Percentiles rank a stretch among this genome's conserved stretches.
Conservation (phyloP, 2,113 vertebrate genomes). For the Myrmecobius fasciatus region DNA sequence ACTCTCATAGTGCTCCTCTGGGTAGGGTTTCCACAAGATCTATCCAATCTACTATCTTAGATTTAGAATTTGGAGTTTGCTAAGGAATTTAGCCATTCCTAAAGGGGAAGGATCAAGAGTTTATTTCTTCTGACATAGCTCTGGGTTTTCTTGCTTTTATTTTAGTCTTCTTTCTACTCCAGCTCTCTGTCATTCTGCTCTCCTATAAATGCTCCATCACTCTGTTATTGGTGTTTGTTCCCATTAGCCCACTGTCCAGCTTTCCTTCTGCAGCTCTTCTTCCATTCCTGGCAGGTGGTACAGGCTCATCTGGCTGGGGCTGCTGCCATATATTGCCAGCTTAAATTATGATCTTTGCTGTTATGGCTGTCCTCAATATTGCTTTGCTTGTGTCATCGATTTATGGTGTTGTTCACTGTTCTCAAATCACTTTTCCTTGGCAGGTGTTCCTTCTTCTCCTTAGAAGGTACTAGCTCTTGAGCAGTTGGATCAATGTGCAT, state of each 20-base stretch:
- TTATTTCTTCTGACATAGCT: background rate
- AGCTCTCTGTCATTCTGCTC: background rate
- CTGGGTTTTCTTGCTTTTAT: background rate
- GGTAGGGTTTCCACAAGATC: background rate
- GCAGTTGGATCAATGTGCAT: background rate
- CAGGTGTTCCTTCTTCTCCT: background rate
- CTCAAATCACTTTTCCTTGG: background rate
- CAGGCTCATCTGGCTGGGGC: background rate
- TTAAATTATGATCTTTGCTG: background rate
- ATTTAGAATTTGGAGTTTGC: background rate
- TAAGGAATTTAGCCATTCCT: background rate
- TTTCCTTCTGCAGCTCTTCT: background rate
- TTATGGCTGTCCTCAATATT: background rate
- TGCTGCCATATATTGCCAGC: background rate
- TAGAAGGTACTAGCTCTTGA: background rate
- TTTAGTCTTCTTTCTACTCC: background rate
- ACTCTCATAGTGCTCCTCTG: background rate
- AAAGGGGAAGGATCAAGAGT: background rate
- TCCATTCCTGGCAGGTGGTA: background rate
- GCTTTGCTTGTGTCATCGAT: background rate
- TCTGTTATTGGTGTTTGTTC: background rate
- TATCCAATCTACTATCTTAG: background rate
- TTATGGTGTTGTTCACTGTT: background rate
- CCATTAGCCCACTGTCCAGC: background rate
- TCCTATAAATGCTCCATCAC: background rate